These are phyloP conservation scores for Calephelis perditalis DNA, from an alignment of 2,888 invertebrate genomes.

Conservation along the genomic window DNA sequence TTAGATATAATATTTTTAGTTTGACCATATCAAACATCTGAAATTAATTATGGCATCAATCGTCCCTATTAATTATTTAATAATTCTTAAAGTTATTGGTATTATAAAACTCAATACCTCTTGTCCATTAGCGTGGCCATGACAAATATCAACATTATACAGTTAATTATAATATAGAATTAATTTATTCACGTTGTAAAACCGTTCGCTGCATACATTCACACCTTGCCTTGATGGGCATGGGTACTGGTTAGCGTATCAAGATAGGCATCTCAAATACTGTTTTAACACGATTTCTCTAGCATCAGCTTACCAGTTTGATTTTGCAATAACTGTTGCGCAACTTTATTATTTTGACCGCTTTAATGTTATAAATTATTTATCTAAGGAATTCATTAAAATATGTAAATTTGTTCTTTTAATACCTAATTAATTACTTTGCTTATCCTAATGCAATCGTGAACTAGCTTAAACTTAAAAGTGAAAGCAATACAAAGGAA, in stretches of 20 bases:
- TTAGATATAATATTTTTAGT: no score
- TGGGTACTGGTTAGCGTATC: constrained; percentile 9
- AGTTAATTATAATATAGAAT: constrained; percentile 28
- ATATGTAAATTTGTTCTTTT: background rate
- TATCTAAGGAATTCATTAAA: constrained; percentile 5
- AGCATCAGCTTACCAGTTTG: constrained; percentile 1
- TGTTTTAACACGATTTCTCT: constrained; percentile 9
- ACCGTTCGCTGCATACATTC: constrained; percentile 33
- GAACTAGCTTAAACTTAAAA: no score
- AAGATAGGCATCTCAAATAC: constrained; percentile 12
- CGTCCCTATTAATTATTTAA: background rate
- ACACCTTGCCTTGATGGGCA: constrained; percentile 28
- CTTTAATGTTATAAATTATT: background rate
- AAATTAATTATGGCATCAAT: no score
- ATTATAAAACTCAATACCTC: constrained; percentile 14
- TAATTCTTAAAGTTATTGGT: constrained; percentile 4
- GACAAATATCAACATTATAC: constrained; percentile 29
- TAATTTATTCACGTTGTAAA: constrained; percentile 33
- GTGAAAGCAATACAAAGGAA: no score
- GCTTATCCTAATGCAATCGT: no score
- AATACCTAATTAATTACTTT: no score
- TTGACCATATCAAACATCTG: no score
- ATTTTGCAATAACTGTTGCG: constrained; percentile 7
- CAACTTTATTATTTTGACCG: constrained; percentile 10
- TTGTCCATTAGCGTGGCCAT: constrained; percentile 28